Base-by-base conservation (phyloP, 2,113 vertebrate species). In the Nanorana parkeri region DNA sequence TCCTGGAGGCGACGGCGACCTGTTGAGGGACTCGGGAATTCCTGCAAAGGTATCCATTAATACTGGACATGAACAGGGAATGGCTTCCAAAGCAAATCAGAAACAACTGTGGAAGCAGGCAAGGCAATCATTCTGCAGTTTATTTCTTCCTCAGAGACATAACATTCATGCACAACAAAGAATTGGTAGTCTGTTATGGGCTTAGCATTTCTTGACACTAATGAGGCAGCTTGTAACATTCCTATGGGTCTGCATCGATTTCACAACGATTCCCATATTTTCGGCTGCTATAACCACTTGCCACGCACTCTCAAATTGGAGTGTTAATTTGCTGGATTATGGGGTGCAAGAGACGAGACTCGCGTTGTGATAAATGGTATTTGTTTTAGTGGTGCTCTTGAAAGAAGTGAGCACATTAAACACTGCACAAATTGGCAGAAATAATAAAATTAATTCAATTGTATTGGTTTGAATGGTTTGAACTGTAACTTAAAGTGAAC, bases 261-360 rank as follows among this genome's bases (percentile, higher is more conserved):
- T 29, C 77, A 36, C 41, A 17, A 11, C 23, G 23, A 78, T 78
- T 78, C 77, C 64, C 26, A 78, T 21, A 78, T 67, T 66, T 78
- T 19, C 28, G 63, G 77, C 61, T 56, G 26, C 17, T 56, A 16
- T 32, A 55, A 32, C 64, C 77, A 68, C 77, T 78, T 78, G 76
- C 52, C 63, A 56, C 63, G 24, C 76, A 68, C 67, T 78, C 77
- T 32, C n/a, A 28, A 56, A 67, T 68, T 65, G 63, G 54, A 74
- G 51, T 78, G 77, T 65, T 78, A 32, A 66, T 67, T 78, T 78
- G 64, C 77, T 28, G 64, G 63, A 78, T 78, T 78, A 78, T n/a
- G 77, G 54, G 64, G 77, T 78, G 63, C 47, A 67, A 54, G 28
- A 78, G 71, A 74, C 54, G 32, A 60, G 71, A 74, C 17, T 21